Conservation (phyloP, 2,888 invertebrate species). For the Myopa testacea region DNA sequence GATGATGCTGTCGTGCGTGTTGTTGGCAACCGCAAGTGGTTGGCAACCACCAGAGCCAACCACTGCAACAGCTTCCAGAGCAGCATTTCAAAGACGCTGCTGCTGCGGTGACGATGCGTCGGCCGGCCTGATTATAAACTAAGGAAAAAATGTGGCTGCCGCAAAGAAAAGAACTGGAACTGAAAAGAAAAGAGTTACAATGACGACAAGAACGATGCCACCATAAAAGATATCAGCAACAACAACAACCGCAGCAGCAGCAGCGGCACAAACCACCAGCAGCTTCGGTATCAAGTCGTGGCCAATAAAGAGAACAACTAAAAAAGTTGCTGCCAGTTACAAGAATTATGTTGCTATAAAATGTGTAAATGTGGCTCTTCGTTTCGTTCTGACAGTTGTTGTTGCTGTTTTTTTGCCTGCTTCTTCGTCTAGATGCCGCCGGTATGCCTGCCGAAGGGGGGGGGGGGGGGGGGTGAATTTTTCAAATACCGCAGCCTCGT, state of each 20-base stretch:
- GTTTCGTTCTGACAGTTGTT: background rate
- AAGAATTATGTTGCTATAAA: conserved; percentile 6
- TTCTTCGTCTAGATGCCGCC: conserved; percentile 1
- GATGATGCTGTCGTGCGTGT: background rate
- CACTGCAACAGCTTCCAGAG: background rate
- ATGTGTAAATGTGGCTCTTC: background rate
- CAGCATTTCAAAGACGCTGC: background rate
- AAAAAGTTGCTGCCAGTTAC: background rate
- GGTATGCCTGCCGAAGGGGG: background rate
- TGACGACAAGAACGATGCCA: background rate
- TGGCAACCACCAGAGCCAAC: background rate
- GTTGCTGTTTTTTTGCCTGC: background rate
- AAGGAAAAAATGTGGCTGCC: background rate
- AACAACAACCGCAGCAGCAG: background rate
- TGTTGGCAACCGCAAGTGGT: conserved; percentile 4
- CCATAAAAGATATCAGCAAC: background rate
- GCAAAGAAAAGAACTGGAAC: background rate
- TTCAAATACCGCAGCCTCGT: conserved; percentile 26
- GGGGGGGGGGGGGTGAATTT: conserved; percentile 20
- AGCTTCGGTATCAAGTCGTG: background rate
- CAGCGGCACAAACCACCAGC: background rate
- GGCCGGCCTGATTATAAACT: background rate
- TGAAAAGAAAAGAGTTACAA: background rate
- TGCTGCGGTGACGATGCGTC: background rate
- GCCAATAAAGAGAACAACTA: too few relatives aligned